Evolutionary conservation across 2,797 vertebrate species (phyloP), one percentile per base, ranked within the genome.

Genomic region (Bucorvus abyssinicus): DNA sequence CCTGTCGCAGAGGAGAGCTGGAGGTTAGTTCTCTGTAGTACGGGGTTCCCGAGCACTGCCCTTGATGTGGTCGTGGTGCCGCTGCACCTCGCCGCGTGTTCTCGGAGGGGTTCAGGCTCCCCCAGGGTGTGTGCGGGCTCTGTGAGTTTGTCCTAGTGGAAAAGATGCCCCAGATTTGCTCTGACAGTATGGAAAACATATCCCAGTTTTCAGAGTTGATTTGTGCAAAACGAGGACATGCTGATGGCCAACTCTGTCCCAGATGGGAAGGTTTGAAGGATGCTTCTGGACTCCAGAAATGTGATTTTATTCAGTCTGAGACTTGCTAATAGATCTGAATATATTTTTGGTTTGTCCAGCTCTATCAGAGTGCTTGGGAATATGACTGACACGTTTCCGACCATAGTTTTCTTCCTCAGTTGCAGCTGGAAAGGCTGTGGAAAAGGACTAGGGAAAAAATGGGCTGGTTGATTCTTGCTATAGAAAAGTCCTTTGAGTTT

Each of bases 41-140:
- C 49, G 26, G 79, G 61, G 23, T 23, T 84, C 79, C 55, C 36
- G 19, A 34, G 24, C 57, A 45, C 61, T 30, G 29, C 21, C 40
- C 40, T 38, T 20, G 14, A 12, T 1, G 3, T 3, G 1, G 26
- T 63, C 2, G 7, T 42, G 18, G 32, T 32, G 57, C n/a, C 15
- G 0, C 18, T 6, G 27, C 34, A 10, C 38, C 34, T 53, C 2
- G 1, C 10, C 6, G 0, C 9, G 0, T 2, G 14, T 22, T 75
- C 70, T 47, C 21, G 1, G 30, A 50, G 14, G 14, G 18, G 47
- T 49, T 64, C 2, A 22, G 63, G n/a, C 26, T 70, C 73, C 23
- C 70, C 4, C 0, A 3, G 20, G 57, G 12, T 22, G 20, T n/a
- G 7, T 16, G 4, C 12, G 5, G 38, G 36, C 53, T n/a, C 47